phyloP scores from a whole-genome alignment of 2,113 vertebrate species.

The Centropristis striata region DNA sequence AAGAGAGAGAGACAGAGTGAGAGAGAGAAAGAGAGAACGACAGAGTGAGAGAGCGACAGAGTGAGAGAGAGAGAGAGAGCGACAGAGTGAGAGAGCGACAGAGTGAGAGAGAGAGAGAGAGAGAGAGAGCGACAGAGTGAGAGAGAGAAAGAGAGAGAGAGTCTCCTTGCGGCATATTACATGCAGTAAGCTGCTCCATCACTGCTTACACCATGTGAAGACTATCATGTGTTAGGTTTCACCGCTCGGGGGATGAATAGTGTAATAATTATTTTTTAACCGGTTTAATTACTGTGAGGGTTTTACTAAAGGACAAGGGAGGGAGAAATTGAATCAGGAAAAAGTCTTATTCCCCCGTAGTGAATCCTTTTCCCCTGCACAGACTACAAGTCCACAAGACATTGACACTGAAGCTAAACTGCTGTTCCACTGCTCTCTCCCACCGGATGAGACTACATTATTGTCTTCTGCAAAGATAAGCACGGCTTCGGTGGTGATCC shows the following conservation, averaged over 20 bases:
- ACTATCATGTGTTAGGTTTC: constrained; percentile 44
- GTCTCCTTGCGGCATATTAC: constrained; percentile 21
- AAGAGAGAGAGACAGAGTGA: too few species aligned
- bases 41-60: too few species aligned
- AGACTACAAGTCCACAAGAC: constrained; percentile 13
- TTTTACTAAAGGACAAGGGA: constrained; percentile 29
- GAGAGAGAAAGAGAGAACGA: too few species aligned
- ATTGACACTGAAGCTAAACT: constrained; percentile 2
- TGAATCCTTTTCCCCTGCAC: constrained; percentile 5
- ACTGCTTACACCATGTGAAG: constrained; percentile 45
- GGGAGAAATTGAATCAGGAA: constrained; percentile 29
- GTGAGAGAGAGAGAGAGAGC: background rate
- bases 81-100: too few species aligned
- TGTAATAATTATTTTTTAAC: constrained; percentile 44
- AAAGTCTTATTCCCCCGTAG: constrained; percentile 25
- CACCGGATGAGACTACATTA: background rate
- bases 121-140: background rate
- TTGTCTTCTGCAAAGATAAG: constrained; percentile 29
- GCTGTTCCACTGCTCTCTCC: background rate
- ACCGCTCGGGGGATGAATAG: constrained; percentile 21
- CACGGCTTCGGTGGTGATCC: background rate
- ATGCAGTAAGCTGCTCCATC: constrained; percentile 21
- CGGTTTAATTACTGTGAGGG: constrained; percentile 34
- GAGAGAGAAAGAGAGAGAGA: constrained; percentile 1
- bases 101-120: background rate